phyloP scores from a whole-genome alignment of 2,888 invertebrate genomes.

The Drosophila testacea region DNA sequence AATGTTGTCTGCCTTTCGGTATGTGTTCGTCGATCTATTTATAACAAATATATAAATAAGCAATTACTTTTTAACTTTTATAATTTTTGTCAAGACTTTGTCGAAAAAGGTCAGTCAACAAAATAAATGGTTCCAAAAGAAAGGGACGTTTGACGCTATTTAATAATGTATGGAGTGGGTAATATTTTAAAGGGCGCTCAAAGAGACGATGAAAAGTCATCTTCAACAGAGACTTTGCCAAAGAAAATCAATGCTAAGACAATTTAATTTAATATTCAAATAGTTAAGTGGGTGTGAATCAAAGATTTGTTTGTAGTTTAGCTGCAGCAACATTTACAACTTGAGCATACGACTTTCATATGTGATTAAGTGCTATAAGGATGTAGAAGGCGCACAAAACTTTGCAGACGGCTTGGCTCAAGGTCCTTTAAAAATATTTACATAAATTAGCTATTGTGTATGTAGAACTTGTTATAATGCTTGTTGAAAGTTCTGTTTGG shows the following conservation, averaged over 20 bases:
- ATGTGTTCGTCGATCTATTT: not conserved
- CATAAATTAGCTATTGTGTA: conserved; percentile 64
- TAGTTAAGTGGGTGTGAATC: not conserved
- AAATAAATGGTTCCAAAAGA: too few relatives aligned
- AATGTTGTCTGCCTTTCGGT: not conserved
- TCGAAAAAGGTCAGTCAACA: not conserved
- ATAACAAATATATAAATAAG: not conserved
- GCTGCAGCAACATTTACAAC: not conserved
- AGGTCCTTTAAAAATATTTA: conserved; percentile 58
- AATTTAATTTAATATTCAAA: conserved; percentile 7
- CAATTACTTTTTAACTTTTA: not conserved
- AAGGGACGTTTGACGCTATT: not conserved
- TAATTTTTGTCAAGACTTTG: not conserved
- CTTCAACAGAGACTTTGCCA: not conserved
- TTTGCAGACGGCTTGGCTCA: conserved; percentile 44
- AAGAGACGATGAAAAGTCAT: not conserved
- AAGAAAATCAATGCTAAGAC: conserved; percentile 1
- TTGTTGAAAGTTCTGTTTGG: conserved; percentile 22
- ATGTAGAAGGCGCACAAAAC: conserved; percentile 37
- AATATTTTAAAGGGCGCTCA: not conserved
- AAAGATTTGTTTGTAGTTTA: not conserved
- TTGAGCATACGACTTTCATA: conserved; percentile 33
- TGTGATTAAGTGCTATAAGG: conserved; percentile 52
- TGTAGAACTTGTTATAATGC: conserved; percentile 45
- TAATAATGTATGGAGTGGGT: not conserved